These are phyloP conservation scores for Drosophila bocki DNA, from an alignment of 1,140 invertebrate species.

Conservation along the genomic window DNA sequence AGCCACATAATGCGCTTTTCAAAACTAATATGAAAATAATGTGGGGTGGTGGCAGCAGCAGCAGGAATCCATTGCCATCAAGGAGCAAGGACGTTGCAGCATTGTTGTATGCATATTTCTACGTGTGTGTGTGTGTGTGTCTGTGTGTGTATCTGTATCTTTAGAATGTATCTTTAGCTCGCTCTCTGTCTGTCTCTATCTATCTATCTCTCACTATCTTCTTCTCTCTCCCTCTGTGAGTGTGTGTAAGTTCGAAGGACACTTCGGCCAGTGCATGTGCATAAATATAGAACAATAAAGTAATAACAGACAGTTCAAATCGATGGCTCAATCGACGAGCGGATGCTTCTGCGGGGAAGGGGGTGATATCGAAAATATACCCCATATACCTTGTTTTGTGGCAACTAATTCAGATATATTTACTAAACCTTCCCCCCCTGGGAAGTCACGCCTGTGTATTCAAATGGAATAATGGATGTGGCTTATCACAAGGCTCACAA, in stretches of 20 bases:
- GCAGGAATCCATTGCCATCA: slow-evolving; percentile 38
- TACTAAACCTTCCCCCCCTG: not conserved
- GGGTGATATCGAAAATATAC: slow-evolving; percentile 7
- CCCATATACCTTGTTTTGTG: not conserved
- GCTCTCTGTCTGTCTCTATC: too few relatives aligned
- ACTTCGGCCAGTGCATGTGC: slow-evolving; percentile 28
- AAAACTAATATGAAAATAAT: slow-evolving; percentile 75
- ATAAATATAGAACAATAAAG: slow-evolving; percentile 62
- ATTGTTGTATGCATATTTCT: slow-evolving; percentile 26
- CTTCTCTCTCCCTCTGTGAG: not conserved
- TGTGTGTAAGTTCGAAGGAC: slow-evolving; percentile 34
- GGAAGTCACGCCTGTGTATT: not conserved
- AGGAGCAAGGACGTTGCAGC: slow-evolving; percentile 50
- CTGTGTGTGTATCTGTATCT: slow-evolving; percentile 1
- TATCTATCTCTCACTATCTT: not conserved
- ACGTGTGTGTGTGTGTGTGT: not conserved
- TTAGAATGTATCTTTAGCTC: not conserved
- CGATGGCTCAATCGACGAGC: slow-evolving; percentile 39
- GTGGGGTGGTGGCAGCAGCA: slow-evolving; percentile 10
- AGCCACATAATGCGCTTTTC: slow-evolving; percentile 69
- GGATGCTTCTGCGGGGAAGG: not conserved
- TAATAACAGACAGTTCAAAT: slow-evolving; percentile 45
- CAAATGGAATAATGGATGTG: not conserved
- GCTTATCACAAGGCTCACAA: not conserved
- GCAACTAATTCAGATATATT: slow-evolving; percentile 13